phyloP scores from a whole-genome alignment of 2,888 invertebrate species.

The Eugnorisma glareosa region DNA sequence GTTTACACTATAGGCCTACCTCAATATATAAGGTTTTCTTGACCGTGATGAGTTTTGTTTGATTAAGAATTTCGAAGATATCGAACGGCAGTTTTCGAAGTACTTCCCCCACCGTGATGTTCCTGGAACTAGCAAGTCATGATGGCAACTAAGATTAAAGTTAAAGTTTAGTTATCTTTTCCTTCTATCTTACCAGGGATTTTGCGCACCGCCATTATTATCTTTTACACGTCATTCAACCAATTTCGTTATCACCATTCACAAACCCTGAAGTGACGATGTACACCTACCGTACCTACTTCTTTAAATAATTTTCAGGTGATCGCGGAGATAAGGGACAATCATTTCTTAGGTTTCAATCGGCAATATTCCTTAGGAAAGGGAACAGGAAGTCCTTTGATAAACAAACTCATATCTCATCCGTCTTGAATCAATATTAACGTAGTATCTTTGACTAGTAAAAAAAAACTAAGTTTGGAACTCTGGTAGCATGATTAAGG shows the following conservation, averaged over 20 bases:
- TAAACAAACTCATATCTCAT: neutral
- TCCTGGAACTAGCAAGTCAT: constrained; percentile 14
- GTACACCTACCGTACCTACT: no score
- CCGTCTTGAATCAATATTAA: neutral
- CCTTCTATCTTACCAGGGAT: neutral
- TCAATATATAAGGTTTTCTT: neutral
- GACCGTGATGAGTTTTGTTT: neutral
- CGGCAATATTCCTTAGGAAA: neutral
- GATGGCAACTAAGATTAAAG: neutral
- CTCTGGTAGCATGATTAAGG: neutral
- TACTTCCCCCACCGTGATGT: neutral
- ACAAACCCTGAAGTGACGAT: neutral
- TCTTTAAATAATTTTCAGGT: neutral
- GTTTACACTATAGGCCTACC: neutral
- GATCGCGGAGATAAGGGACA: neutral
- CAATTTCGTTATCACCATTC: constrained; percentile 9
- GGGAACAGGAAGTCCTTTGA: neutral
- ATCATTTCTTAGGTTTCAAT: neutral
- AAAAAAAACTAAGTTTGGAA: neutral
- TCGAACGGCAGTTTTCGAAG: neutral
- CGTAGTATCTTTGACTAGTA: neutral
- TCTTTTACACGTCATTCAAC: neutral
- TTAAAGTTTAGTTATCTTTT: constrained; percentile 17
- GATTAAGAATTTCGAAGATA: neutral
- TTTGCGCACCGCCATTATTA: neutral